Conservation (phyloP, 2,888 invertebrate species). For the Dusona sp. region DNA sequence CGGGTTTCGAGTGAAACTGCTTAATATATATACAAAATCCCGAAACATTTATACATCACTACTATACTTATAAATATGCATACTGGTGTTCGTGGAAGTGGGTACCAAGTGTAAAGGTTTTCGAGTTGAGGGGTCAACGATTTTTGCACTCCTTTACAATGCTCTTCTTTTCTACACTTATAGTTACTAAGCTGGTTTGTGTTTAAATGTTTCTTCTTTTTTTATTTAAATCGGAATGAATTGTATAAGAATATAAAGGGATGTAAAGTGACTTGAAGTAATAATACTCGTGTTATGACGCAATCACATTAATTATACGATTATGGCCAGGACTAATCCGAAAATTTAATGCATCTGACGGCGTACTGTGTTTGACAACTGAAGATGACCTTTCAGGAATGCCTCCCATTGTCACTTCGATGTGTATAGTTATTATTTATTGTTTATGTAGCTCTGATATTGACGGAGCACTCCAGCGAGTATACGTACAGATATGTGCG, state of each 20-base stretch:
- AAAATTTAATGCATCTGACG: slow-evolving; percentile 76
- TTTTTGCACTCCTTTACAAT: background rate
- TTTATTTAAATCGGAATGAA: background rate
- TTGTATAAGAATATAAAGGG: background rate
- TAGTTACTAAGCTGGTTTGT: background rate
- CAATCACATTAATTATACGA: slow-evolving; percentile 75
- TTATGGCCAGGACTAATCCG: slow-evolving; percentile 74
- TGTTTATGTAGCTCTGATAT: slow-evolving; percentile 51
- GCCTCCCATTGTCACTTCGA: slow-evolving; percentile 41
- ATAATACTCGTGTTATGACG: slow-evolving; percentile 53
- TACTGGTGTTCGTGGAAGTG: background rate
- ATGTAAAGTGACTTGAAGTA: slow-evolving; percentile 34
- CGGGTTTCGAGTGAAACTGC: slow-evolving; percentile 38
- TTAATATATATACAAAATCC: background rate
- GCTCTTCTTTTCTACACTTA: background rate
- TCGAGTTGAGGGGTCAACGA: background rate
- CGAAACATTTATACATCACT: background rate
- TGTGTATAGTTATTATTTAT: slow-evolving; percentile 65
- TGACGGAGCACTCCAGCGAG: slow-evolving; percentile 10
- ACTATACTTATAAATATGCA: background rate
- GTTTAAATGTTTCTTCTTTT: background rate
- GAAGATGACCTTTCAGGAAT: slow-evolving; percentile 54
- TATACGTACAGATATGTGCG: background rate
- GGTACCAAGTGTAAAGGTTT: background rate
- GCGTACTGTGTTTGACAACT: slow-evolving; percentile 71